Percentiles rank a stretch among this genome's conserved stretches.
Evolutionary conservation across 2,113 vertebrate genomes (phyloP).

Genomic region (Notiomystis cincta): DNA sequence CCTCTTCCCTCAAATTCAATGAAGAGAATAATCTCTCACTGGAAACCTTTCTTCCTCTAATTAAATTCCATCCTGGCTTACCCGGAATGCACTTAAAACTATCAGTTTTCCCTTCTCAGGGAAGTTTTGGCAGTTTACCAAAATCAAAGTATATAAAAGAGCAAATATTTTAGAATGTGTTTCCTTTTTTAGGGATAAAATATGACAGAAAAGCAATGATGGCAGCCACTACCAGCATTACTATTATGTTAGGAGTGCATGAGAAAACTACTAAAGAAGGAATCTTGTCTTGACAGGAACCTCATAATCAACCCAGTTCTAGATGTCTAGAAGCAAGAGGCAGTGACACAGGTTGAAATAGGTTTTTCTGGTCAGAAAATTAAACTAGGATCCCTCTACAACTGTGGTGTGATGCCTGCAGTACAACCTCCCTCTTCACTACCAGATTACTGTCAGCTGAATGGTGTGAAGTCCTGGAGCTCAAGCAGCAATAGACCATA

Average conservation of each 20-base stretch:
- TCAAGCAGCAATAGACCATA: neutral
- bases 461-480: neutral
- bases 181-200: neutral
- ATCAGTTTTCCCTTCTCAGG: neutral
- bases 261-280: neutral
- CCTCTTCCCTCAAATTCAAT: neutral
- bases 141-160: neutral
- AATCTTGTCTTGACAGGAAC: neutral
- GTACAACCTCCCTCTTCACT: neutral
- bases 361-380: neutral
- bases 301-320: neutral
- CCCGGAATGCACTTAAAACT: neutral
- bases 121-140: neutral
- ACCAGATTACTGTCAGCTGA: neutral
- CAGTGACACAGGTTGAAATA: accelerated
- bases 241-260: neutral
- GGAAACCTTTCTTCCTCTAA: neutral
- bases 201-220: neutral
- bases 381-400: neutral
- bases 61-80: neutral
- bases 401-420: accelerated
- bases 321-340: neutral
- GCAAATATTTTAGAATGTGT: neutral
- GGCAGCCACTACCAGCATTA: neutral
- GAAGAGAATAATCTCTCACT: neutral